These are phyloP conservation scores for Motacilla alba DNA, from an alignment of 2,113 vertebrate genomes.

Conservation along the genomic window DNA sequence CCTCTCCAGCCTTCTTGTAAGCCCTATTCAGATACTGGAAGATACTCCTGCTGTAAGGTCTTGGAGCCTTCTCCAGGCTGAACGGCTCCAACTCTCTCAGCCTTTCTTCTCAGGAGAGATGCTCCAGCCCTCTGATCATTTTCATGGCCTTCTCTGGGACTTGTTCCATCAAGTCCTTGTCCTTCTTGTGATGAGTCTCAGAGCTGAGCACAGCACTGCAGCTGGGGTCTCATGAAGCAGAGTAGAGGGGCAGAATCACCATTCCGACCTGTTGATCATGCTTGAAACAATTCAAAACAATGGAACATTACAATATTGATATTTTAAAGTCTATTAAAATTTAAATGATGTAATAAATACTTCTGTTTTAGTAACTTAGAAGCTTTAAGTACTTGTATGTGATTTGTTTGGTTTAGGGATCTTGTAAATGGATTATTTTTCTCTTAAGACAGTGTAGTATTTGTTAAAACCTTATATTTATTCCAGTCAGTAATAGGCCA, in stretches of 20 bases:
- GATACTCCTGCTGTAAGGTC: background rate
- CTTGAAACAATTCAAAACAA: background rate
- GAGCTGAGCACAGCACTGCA: background rate
- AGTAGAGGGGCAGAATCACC: background rate
- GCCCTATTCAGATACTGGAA: background rate
- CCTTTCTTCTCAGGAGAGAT: background rate
- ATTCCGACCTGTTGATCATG: fast-evolving
- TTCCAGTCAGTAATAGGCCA: background rate
- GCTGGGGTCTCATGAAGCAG: background rate
- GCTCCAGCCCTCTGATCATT: background rate
- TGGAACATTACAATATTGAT: background rate
- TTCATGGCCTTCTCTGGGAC: background rate
- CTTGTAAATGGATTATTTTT: background rate
- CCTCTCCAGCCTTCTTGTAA: background rate
- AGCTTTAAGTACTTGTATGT: background rate
- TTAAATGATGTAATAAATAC: background rate
- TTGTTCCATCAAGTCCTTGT: background rate
- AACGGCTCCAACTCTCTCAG: fast-evolving
- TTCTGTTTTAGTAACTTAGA: background rate
- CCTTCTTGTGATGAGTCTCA: background rate
- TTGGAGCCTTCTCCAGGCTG: fast-evolving
- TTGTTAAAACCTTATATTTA: background rate
- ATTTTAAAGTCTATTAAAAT: background rate
- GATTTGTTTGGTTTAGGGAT: background rate
- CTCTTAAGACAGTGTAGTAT: background rate